Evolutionary conservation across 2,113 vertebrate species (phyloP).

Genomic region (Anas platyrhynchos): DNA sequence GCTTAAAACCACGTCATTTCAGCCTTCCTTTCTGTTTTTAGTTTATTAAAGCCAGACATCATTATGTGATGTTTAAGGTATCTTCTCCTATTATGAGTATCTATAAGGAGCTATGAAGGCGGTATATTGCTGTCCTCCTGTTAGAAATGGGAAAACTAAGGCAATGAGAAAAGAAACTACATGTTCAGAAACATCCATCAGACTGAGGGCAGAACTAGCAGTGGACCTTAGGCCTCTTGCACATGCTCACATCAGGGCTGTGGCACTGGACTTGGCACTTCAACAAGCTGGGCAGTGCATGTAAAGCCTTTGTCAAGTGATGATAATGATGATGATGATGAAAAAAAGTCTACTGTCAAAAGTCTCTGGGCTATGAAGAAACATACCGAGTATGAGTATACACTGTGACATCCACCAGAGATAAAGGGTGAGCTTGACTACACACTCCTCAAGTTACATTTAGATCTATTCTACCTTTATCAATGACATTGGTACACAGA

Average conservation of each 20-base stretch:
- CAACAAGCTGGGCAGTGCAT: background rate
- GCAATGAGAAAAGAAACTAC: background rate
- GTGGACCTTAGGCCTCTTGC: background rate
- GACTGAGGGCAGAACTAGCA: background rate
- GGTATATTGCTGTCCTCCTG: background rate
- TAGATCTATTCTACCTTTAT: background rate
- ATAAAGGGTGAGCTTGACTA: background rate
- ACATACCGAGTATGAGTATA: rapidly evolving
- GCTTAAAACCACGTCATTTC: background rate
- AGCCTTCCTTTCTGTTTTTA: background rate
- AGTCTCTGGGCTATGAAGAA: background rate
- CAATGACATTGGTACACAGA: rapidly evolving
- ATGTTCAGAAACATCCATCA: background rate
- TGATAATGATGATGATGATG: no score
- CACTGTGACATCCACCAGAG: no score
- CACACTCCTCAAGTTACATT: background rate
- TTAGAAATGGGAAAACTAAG: background rate
- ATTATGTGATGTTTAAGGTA: background rate
- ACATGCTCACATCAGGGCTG: background rate
- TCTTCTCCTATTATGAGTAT: background rate
- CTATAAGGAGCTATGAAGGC: background rate
- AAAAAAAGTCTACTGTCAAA: background rate
- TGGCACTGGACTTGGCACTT: background rate
- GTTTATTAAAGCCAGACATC: background rate
- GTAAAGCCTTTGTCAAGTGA: background rate